These are phyloP conservation scores for Drosophila kuntzei DNA, from an alignment of 2,888 invertebrate species.

Conservation along the genomic window DNA sequence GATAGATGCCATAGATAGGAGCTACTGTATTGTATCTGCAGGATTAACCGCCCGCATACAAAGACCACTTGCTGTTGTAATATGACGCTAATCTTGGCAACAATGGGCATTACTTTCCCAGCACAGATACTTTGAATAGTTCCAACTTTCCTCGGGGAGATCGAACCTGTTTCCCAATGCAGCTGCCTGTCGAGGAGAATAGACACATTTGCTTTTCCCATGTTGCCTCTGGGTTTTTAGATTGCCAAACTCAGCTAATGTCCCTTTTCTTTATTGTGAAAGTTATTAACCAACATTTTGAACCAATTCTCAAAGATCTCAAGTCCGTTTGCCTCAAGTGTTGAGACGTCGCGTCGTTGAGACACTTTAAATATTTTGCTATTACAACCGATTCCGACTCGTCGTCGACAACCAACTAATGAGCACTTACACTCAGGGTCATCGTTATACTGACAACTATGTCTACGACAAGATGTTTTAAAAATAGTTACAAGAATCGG, in stretches of 20 bases:
- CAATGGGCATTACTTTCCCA: slow-evolving; percentile 70
- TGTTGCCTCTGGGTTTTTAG: slow-evolving; percentile 4
- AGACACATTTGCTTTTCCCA: slow-evolving; percentile 16
- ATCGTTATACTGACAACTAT: background rate
- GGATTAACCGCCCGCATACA: slow-evolving; percentile 52
- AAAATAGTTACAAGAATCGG: background rate
- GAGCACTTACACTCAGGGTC: slow-evolving; percentile 16
- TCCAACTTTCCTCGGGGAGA: slow-evolving; percentile 31
- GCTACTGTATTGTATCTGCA: slow-evolving; percentile 44
- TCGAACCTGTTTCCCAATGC: slow-evolving; percentile 46
- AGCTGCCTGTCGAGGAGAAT: slow-evolving; percentile 45
- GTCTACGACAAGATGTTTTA: background rate
- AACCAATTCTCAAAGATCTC: slow-evolving; percentile 9
- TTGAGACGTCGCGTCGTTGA: slow-evolving; percentile 14
- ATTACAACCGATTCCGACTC: slow-evolving; percentile 11
- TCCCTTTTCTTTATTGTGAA: slow-evolving; percentile 22
- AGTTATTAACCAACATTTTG: slow-evolving; percentile 20
- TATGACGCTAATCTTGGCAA: slow-evolving; percentile 70
- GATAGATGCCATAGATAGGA: slow-evolving; percentile 32
- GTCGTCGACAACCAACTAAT: background rate
- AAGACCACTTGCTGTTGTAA: slow-evolving; percentile 70
- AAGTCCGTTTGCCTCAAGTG: slow-evolving; percentile 28
- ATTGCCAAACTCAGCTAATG: slow-evolving; percentile 19
- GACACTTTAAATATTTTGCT: slow-evolving; percentile 7
- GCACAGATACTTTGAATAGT: slow-evolving; percentile 38